Evolutionary conservation across 2,113 vertebrate species (phyloP), one percentile per base, ranked within the genome.

Genomic region (Engraulis encrasicolus): DNA sequence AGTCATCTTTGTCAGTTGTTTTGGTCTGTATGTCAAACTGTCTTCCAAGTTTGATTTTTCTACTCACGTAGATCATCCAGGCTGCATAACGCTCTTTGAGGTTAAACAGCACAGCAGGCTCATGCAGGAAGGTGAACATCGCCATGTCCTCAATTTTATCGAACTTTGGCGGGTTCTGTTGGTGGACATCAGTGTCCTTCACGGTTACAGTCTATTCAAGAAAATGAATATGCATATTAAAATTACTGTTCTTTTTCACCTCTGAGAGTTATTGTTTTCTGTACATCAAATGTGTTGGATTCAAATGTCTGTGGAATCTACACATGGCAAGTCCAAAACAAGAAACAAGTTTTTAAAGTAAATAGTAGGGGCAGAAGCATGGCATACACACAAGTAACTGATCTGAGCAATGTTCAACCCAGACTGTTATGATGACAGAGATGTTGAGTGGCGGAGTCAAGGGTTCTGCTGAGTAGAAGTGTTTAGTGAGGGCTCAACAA

Each of bases 11-110:
- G 27, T 34, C 9, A 71, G 0, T 71, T 34, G 12, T 34, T 71
- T 71, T 71, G 61, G 40, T 9, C 40, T 5, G 40, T 45, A 45
- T 45, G 40, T 45, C 40, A 45, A 3, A 45, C 40, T 45, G 40
- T 45, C 4, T 18, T 0, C 23, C 31, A 4, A 71, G 6, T 0
- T 14, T 71, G 9, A 27, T 1, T 7, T 66, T 66, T 27, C n/a
- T 23, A 88, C 95, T 95, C 90, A 96, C 96, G 0, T 96, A 96
- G 92, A 96, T 96, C 96, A 96, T 96, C 96, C 95, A 96, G 88
- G 95, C 88, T 4, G 93, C 92, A 0, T 96, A 96, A 85, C 95
- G 95, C 50, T 96, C 96, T 93, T 96, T 96, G 88, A 96, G 96
- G 90, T 96, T 96, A 90, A 93, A 95, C 84, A 96, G 92, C 88